Base-by-base conservation (phyloP, 2,888 invertebrate genomes). In the Hyles lineata region DNA sequence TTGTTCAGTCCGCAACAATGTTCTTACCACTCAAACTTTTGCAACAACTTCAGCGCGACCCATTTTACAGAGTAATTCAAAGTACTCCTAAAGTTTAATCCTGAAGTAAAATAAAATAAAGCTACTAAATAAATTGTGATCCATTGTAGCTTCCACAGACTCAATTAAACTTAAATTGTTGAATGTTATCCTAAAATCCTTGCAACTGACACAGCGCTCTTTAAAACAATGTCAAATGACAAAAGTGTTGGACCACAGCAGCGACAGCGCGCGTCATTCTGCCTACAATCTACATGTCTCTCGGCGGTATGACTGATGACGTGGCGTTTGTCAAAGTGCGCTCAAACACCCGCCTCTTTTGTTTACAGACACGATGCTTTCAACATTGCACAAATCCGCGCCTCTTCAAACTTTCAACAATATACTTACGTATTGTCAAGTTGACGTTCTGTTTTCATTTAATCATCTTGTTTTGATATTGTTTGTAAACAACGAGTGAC, bases 341-440 rank as follows among this genome's bases (percentile, higher is more conserved):
- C 85, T 86, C 83, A 81, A 87, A 85, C 86, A 84, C 83, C 82
- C 78, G 76, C 73, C 75, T 82, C 87, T 86, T 90, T 92, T 92
- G 91, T 91, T 83, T 78, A 75, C 75, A 80, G 77, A 79, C 79
- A 76, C 78, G 80, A 78, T 79, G 86, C 84, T 87, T 87, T 87
- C 84, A 84, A 75, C 80, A 78, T 78, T 80, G 80, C 80, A 79
- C 83, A 87, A 84, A 86, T 85, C 83, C 82, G 77, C 74, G 73
- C 79, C 85, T 83, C 86, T 88, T 82, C 80, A 86, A 87, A 89
- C 83, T 87, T 82, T 80, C 80, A 80, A 82, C 81, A 85, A 77
- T 80, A 77, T 80, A 80, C 79, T 80, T 79, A 73, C 73, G 25
- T 32, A 61, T 55, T 62, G 73, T 78, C 77, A 80, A 80, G 80